A percentile compares a stretch with the other conserved stretches of the same genome.
Evolutionary conservation across 2,113 vertebrate genomes (phyloP).

Genomic region (Triplophysa rosa): DNA sequence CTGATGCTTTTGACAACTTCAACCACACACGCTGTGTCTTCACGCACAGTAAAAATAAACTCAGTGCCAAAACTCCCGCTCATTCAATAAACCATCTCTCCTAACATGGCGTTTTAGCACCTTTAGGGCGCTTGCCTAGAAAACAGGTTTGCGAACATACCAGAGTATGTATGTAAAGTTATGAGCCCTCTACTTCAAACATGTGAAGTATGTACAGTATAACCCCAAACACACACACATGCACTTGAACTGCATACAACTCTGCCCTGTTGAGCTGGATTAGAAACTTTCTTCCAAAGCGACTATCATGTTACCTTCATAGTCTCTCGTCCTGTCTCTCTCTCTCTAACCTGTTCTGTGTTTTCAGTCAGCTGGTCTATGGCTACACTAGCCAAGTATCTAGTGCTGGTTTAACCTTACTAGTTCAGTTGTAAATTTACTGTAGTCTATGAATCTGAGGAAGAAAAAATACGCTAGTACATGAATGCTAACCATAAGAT

Average conservation of each 20-base stretch:
- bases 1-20: neutral
- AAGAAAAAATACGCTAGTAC: too few relatives aligned
- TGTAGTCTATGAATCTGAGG: neutral
- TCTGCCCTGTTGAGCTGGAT: neutral
- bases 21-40: neutral
- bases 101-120: neutral
- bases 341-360: neutral
- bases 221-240: neutral
- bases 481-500: too few relatives aligned
- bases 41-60: neutral
- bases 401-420: neutral
- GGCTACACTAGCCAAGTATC: neutral
- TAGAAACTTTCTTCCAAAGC: neutral
- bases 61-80: neutral
- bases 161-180: neutral
- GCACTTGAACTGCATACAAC: neutral
- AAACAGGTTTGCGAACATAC: constrained; percentile 23
- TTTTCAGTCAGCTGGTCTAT: neutral
- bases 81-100: constrained; percentile 5
- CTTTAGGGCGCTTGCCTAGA: neutral
- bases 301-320: neutral
- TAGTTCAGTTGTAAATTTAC: neutral
- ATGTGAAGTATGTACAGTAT: neutral
- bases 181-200: neutral
- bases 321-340: neutral